These are phyloP conservation scores for Phoeniculus purpureus DNA, from an alignment of 2,797 vertebrate genomes.

Conservation along the genomic window DNA sequence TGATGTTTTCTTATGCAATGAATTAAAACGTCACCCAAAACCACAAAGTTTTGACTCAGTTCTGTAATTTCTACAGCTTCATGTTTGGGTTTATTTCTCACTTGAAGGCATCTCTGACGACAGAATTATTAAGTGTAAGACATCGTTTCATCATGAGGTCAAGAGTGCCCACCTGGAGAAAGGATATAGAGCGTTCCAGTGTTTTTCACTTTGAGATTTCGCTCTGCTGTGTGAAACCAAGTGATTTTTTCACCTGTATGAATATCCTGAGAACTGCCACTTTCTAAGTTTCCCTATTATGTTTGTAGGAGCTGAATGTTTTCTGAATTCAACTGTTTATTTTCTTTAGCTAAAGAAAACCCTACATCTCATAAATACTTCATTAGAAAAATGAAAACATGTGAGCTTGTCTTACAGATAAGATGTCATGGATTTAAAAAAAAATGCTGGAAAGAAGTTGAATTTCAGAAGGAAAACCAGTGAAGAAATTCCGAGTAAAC, in stretches of 20 bases:
- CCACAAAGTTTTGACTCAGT: neutral
- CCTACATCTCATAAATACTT: conserved; percentile 74
- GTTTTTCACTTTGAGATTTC: conserved; percentile 37
- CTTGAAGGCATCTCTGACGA: neutral
- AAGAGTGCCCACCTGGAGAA: conserved; percentile 36
- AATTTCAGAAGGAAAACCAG: conserved; percentile 34
- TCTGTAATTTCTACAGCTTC: neutral
- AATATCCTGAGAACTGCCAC: conserved; percentile 55
- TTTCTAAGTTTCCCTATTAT: conserved; percentile 68
- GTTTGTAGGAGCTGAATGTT: conserved; percentile 50
- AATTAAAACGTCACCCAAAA: neutral
- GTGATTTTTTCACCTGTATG: conserved; percentile 55
- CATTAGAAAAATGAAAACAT: conserved; percentile 64
- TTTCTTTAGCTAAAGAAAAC: conserved; percentile 70
- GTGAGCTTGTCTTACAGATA: conserved; percentile 34
- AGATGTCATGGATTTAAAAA: conserved; percentile 36
- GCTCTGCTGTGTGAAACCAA: conserved; percentile 23
- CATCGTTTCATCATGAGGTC: neutral
- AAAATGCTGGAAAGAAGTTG: neutral
- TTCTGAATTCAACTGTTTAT: conserved; percentile 63
- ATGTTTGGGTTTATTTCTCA: neutral
- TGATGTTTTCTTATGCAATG: neutral
- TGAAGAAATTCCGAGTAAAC: conserved; percentile 3
- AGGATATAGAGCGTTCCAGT: conserved; percentile 24
- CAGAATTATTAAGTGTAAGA: conserved; percentile 44